A percentile compares a stretch with the other conserved stretches of the same genome.
These are phyloP conservation scores for Belgica antarctica DNA, from an alignment of 2,888 invertebrate genomes.

Conservation along the genomic window DNA sequence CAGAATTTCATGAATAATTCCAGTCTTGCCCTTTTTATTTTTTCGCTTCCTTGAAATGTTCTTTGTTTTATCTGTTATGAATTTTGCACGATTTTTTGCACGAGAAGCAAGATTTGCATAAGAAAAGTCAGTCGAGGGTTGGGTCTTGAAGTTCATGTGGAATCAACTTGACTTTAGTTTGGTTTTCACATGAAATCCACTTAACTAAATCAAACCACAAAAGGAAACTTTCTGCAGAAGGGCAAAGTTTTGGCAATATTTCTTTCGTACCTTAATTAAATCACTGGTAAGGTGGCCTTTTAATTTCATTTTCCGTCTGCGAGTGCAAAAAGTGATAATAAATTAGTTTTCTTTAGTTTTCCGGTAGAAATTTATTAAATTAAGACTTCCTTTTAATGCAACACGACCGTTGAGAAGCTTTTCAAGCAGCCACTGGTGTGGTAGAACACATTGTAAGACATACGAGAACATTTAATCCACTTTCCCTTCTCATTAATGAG, in stretches of 20 bases:
- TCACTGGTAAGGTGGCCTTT: constrained; percentile 28
- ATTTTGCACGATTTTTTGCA: background rate
- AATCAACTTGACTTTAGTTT: constrained; percentile 9
- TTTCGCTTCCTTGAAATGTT: background rate
- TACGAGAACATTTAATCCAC: constrained; percentile 40
- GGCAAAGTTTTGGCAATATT: too few species aligned
- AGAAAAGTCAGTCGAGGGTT: constrained; percentile 11
- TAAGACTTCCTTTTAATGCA: constrained; percentile 32
- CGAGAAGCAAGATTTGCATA: constrained; percentile 18
- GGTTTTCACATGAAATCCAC: background rate
- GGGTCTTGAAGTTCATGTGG: constrained; percentile 17
- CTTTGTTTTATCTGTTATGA: constrained; percentile 25
- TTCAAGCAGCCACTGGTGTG: background rate
- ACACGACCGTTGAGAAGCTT: constrained; percentile 5
- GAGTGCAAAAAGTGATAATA: constrained; percentile 7
- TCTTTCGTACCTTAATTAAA: constrained; percentile 37
- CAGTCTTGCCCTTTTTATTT: constrained; percentile 13
- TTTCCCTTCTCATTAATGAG: constrained; percentile 41
- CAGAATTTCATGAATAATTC: constrained; percentile 30
- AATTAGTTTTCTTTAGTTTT: constrained; percentile 36
- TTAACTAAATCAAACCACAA: constrained; percentile 27
- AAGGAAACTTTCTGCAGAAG: constrained; percentile 1
- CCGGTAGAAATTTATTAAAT: constrained; percentile 34
- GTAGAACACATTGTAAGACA: constrained; percentile 3
- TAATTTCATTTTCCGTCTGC: constrained; percentile 27